A percentile compares a stretch with the other conserved stretches of the same genome.
These are phyloP conservation scores for Cromileptes altivelis DNA, from an alignment of 2,113 vertebrate genomes.

Conservation along the genomic window DNA sequence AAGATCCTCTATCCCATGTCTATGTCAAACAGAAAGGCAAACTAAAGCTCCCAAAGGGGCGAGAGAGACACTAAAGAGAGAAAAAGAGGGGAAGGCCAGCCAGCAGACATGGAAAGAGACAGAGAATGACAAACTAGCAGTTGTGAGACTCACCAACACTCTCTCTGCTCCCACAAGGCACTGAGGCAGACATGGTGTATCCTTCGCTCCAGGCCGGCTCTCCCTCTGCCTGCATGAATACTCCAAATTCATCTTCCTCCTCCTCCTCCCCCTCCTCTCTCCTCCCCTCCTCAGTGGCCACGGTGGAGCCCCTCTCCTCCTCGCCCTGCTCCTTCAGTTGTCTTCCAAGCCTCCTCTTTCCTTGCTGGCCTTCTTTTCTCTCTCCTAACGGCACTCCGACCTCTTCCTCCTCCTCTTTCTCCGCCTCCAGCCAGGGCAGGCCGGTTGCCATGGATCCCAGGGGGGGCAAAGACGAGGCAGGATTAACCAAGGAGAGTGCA, in stretches of 20 bases:
- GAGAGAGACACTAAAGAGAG: not conserved
- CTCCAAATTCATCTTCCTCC: slow-evolving; percentile 85
- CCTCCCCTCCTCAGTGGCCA: slow-evolving; percentile 58
- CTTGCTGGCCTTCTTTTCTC: slow-evolving; percentile 41
- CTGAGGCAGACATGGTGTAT: slow-evolving; percentile 69
- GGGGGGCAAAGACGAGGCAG: slow-evolving; percentile 63
- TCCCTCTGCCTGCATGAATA: slow-evolving; percentile 84
- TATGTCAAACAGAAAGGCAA: not conserved
- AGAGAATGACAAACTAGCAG: slow-evolving; percentile 5
- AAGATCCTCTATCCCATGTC: not conserved
- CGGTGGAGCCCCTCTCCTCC: slow-evolving; percentile 53
- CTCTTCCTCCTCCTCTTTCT: slow-evolving; percentile 35
- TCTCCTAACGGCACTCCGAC: slow-evolving; percentile 1
- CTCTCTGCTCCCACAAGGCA: slow-evolving; percentile 74
- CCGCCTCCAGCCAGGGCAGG: slow-evolving; percentile 57
- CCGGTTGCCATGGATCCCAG: slow-evolving; percentile 77
- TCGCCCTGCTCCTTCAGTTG: slow-evolving; percentile 48
- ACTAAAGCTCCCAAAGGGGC: not conserved
- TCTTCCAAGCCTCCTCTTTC: slow-evolving; percentile 38
- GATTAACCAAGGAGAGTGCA: slow-evolving; percentile 66
- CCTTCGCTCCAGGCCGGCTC: slow-evolving; percentile 68
- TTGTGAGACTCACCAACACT: slow-evolving; percentile 74
- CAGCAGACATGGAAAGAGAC: not conserved
- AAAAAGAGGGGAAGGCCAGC: not conserved
- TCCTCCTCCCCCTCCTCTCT: slow-evolving; percentile 58